phyloP scores from a whole-genome alignment of 2,888 invertebrate genomes.

The Notodonta dromedarius region DNA sequence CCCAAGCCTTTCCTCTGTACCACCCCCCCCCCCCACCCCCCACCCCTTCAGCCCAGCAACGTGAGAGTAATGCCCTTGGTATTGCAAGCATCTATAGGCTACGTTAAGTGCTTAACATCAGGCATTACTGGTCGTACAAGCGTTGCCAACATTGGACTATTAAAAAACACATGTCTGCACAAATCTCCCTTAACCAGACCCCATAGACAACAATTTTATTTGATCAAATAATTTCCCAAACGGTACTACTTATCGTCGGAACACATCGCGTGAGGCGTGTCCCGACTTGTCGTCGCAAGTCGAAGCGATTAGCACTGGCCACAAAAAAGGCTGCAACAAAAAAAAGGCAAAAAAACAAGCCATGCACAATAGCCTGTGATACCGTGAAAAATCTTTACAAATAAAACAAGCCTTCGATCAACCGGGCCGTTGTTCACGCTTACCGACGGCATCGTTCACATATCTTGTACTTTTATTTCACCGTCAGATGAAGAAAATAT shows the following conservation, averaged over 20 bases:
- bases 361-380: constrained; percentile 62
- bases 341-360: constrained; percentile 42
- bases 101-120: too few relatives aligned
- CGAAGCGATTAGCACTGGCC: constrained; percentile 57
- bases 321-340: constrained; percentile 48
- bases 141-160: too few relatives aligned
- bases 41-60: too few relatives aligned
- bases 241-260: constrained; percentile 15
- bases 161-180: neutral
- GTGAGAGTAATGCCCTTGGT: too few relatives aligned
- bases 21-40: too few relatives aligned
- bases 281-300: constrained; percentile 72
- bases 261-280: constrained; percentile 59
- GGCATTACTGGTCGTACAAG: too few relatives aligned
- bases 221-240: constrained; percentile 22
- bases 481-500: too few relatives aligned
- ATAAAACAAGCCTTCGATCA: constrained; percentile 55
- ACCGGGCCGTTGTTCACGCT: constrained; percentile 41
- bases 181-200: neutral
- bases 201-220: neutral
- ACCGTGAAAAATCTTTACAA: constrained; percentile 71
- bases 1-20: too few relatives aligned
- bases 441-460: constrained; percentile 37
- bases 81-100: too few relatives aligned
- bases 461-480: constrained; percentile 1